These are phyloP conservation scores for Cryptocephalus primarius DNA, from an alignment of 2,888 invertebrate species.

Conservation along the genomic window DNA sequence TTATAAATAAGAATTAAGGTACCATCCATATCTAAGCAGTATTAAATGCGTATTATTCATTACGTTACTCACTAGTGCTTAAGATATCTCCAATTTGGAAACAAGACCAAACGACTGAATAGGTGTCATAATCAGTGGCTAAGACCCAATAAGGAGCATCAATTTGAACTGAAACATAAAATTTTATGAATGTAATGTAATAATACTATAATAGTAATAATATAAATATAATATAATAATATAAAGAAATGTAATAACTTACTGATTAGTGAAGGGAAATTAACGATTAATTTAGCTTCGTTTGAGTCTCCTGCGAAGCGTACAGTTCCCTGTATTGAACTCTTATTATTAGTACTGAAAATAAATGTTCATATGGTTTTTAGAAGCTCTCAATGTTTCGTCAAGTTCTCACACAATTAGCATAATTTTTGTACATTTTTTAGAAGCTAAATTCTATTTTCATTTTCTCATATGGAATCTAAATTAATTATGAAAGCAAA, in stretches of 20 bases:
- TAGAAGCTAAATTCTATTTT: no score
- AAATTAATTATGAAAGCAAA: no score
- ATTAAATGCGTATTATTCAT: no score
- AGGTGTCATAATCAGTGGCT: constrained; percentile 51
- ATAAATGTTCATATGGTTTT: not conserved
- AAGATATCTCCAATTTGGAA: constrained; percentile 22
- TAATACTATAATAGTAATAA: not conserved
- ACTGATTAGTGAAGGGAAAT: constrained; percentile 51
- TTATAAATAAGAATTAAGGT: not conserved
- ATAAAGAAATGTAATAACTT: constrained; percentile 14
- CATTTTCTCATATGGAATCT: no score
- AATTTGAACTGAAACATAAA: constrained; percentile 35
- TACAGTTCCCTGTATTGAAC: constrained; percentile 48
- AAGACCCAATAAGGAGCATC: constrained; percentile 53
- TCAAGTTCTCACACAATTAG: no score
- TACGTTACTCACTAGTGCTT: no score
- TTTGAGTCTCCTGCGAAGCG: constrained; percentile 40
- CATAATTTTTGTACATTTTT: no score
- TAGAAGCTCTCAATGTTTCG: no score
- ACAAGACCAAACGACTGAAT: constrained; percentile 54
- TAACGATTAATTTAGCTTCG: constrained; percentile 49
- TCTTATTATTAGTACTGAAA: constrained; percentile 44
- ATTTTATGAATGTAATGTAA: constrained; percentile 11
- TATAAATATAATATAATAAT: not conserved
- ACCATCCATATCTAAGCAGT: no score